These are phyloP conservation scores for Maniola jurtina DNA, from an alignment of 1,140 invertebrate species.

Conservation along the genomic window DNA sequence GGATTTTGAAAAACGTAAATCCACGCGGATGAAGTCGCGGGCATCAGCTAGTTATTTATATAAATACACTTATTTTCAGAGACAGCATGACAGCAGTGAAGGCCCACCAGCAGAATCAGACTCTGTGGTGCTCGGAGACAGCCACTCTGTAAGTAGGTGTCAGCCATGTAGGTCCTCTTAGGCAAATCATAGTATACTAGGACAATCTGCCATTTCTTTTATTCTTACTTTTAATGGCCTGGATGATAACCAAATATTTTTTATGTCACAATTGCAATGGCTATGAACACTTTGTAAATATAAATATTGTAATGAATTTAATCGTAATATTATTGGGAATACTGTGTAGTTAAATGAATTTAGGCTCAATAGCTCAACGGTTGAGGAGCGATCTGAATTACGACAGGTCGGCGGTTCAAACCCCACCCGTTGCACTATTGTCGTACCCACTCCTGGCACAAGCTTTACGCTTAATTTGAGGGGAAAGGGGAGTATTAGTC, in stretches of 20 bases:
- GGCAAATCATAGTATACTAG: slow-evolving; percentile 14
- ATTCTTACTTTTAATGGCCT: slow-evolving; percentile 16
- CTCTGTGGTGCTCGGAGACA: slow-evolving; percentile 81
- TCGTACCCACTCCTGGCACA: no score
- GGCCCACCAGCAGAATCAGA: slow-evolving; percentile 80
- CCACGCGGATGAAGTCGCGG: no score
- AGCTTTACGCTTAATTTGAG: no score
- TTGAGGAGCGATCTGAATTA: no score
- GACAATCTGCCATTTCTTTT: slow-evolving; percentile 26
- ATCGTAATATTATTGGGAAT: slow-evolving; percentile 1
- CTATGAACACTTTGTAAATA: slow-evolving; percentile 20
- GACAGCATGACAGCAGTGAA: slow-evolving; percentile 83
- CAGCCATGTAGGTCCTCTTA: slow-evolving; percentile 63
- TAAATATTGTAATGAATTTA: not conserved
- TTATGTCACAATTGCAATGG: slow-evolving; percentile 17
- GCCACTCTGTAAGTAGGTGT: slow-evolving; percentile 65
- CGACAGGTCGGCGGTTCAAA: no score
- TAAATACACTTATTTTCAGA: slow-evolving; percentile 70
- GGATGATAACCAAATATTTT: slow-evolving; percentile 25
- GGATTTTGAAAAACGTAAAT: no score
- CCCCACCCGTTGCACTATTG: no score
- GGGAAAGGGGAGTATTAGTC: no score
- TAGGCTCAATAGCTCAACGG: no score
- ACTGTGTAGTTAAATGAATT: not conserved
- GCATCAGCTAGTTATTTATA: not conserved